Evolutionary conservation across 1,140 invertebrate species (phyloP).

Genomic region (Zaprionus tsacasi): DNA sequence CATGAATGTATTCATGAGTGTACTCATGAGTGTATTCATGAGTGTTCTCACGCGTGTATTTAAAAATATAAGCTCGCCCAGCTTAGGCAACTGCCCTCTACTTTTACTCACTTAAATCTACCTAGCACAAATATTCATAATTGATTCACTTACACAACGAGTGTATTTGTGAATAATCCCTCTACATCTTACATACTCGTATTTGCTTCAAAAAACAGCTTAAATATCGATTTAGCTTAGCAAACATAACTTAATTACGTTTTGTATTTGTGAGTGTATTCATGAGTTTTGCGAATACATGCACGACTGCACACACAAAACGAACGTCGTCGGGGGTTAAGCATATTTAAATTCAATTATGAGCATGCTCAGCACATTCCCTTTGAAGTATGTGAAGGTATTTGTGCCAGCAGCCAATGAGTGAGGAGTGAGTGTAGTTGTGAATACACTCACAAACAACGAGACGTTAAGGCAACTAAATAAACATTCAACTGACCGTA

Average conservation of each 20-base stretch:
- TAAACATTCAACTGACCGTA: slow-evolving; percentile 36
- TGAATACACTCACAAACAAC: slow-evolving; percentile 3
- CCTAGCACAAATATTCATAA: not conserved
- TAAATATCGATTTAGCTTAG: slow-evolving; percentile 3
- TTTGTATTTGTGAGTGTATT: not conserved
- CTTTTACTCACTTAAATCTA: not conserved
- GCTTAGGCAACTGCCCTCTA: not conserved
- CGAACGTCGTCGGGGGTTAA: not conserved
- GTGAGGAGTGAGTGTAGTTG: slow-evolving; percentile 1
- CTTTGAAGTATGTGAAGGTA: not conserved
- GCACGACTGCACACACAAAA: not conserved
- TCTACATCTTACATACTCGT: not conserved
- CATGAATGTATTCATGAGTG: not conserved
- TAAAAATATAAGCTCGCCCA: not conserved
- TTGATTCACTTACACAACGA: not conserved
- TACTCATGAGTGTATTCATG: slow-evolving; percentile 5
- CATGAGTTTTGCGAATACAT: not conserved
- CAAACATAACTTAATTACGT: slow-evolving; percentile 7
- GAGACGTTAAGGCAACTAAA: slow-evolving; percentile 13
- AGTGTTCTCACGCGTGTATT: not conserved
- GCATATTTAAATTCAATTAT: slow-evolving; percentile 10
- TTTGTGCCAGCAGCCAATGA: slow-evolving; percentile 1
- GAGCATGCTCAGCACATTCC: not conserved
- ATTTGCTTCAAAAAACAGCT: not conserved
- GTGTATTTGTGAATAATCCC: not conserved